Conservation (phyloP, 2,797 vertebrate genomes). For the Synaphobranchus kaupii region DNA sequence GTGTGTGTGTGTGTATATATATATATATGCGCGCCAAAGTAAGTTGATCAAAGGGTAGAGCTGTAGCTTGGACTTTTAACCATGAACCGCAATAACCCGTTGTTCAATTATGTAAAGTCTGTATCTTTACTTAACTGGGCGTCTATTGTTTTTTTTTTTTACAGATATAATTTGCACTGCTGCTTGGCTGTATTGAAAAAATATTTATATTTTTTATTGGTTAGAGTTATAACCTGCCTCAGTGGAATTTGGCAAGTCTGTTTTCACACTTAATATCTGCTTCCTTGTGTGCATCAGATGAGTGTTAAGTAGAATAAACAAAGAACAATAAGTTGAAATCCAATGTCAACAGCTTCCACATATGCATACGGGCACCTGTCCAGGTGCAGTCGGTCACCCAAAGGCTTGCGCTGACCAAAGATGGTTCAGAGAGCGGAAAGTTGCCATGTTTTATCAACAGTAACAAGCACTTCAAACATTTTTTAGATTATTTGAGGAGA, state of each 20-base stretch:
- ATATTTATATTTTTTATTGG: not conserved
- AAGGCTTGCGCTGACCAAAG: not conserved
- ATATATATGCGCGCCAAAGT: not conserved
- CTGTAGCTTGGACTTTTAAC: not conserved
- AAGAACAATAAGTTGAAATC: not conserved
- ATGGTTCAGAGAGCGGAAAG: not conserved
- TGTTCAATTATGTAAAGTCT: not conserved
- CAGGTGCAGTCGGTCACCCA: not conserved
- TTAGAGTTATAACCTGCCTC: not conserved
- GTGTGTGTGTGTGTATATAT: not conserved
- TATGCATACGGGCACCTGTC: not conserved
- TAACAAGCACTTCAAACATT: not conserved
- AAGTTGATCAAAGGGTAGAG: not conserved
- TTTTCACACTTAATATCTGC: not conserved
- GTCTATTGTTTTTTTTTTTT: not conserved
- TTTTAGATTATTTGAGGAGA: not conserved
- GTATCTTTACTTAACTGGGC: not conserved
- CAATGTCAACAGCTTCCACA: not conserved
- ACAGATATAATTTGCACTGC: not conserved
- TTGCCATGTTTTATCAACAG: not conserved
- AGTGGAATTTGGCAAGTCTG: not conserved
- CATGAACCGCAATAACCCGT: not conserved
- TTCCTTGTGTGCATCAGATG: slow-evolving; percentile 11
- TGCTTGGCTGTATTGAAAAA: not conserved
- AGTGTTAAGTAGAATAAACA: not conserved